Base-by-base conservation (phyloP, 2,888 invertebrate species). In the Escarpia spicata region DNA sequence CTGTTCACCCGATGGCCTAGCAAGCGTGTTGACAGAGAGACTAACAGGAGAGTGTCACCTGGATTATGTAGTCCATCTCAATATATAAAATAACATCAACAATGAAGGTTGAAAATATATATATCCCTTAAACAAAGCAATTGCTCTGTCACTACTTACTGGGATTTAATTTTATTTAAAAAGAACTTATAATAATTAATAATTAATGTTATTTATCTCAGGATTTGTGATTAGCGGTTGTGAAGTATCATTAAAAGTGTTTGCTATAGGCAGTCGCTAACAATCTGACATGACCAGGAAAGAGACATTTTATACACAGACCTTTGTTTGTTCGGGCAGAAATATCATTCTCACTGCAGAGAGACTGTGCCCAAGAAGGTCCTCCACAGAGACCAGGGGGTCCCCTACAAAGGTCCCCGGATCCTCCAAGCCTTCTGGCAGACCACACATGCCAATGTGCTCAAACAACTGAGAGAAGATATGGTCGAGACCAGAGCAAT, bases 401-500 rank as follows among this genome's bases (percentile, higher is more conserved):
- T 75, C 75, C 4, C 6, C 75, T 75, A 75, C n/a, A 26, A n/a
- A 26, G n/a, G 75, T 75, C 6, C n/a, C 26, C 6, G 75, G 75
- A 26, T 75, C 75, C 75, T 75, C 75, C 75, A 75, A 75, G 75
- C 19, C 75, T 75, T 75, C 75, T 75, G 75, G 19, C 2, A 75
- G 19, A 26, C 75, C 75, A 75, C 75, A 75, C 4, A 26, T 75
- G 75, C 19, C n/a, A n/a, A 75, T 75, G 75, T 75, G 94, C 89
- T 95, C 95, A 58, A 95, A 94, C 15, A 95, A 94, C 75, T 96
- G 94, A 12, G 95, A 94, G 92, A 98, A 98, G 94, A 98, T 97
- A 95, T 97, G 97, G 96, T 98, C 98, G 92, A 98, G 95, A 94
- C 97, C 97, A 60, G 97, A 96, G 92, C 96, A 96, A 95, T 97